phyloP scores from a whole-genome alignment of 2,113 vertebrate species.

The Pygoscelis adeliae region DNA sequence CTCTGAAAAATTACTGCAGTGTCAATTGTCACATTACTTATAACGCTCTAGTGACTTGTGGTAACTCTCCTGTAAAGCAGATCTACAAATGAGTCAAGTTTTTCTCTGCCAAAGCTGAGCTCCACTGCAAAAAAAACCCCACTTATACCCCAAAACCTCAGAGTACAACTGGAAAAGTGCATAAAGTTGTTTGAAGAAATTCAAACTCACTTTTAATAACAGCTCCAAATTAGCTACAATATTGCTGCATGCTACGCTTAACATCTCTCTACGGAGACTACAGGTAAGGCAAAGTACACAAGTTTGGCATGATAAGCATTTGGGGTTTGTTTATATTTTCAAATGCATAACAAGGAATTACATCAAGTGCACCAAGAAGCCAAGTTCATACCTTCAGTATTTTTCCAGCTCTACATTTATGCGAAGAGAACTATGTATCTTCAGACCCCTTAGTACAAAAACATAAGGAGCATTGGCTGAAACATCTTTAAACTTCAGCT shows the following conservation, averaged over 20 bases:
- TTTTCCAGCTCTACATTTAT: neutral
- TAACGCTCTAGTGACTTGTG: fast-evolving
- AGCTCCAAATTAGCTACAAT: neutral
- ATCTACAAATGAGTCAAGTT: neutral
- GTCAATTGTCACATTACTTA: fast-evolving
- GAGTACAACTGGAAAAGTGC: neutral
- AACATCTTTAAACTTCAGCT: neutral
- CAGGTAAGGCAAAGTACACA: neutral
- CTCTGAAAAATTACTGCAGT: neutral
- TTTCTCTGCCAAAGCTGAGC: neutral
- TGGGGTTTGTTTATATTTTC: neutral
- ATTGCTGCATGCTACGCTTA: neutral
- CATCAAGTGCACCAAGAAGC: neutral
- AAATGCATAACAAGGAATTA: neutral
- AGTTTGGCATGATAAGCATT: neutral
- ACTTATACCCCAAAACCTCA: neutral
- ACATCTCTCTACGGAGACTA: neutral
- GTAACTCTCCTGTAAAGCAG: neutral
- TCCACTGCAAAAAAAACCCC: neutral
- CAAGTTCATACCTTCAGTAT: neutral
- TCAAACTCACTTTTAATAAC: neutral
- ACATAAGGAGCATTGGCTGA: neutral
- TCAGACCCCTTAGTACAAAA: neutral
- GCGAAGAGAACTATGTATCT: neutral
- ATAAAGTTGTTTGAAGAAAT: neutral